Evolutionary conservation across 2,888 invertebrate genomes (phyloP), one percentile per base, ranked within the genome.

Genomic region (Cantharis lateralis): DNA sequence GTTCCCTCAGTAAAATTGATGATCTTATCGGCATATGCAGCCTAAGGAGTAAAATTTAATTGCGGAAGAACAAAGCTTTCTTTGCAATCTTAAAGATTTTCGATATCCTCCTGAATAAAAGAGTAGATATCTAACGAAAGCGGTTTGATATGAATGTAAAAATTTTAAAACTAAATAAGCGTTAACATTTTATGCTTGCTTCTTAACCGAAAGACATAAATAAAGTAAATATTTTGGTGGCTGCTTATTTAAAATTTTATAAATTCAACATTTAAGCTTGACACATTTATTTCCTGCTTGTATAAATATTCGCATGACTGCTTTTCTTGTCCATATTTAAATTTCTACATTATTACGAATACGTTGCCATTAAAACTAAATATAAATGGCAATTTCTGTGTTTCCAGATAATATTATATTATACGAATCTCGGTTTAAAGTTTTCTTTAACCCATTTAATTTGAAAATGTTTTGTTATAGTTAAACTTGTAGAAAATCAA

Each of bases 291-390:
- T 20, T 62, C 48, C 68, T 73, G 20, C 62, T 68, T 68, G 68
- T 11, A 16, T n/a, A 48, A 73, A 73, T 73, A 73, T 73, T 73
- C 62, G 68, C 68, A 68, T 18, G n/a, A 62, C 48, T 24, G 73
- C 68, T 73, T 72, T 73, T 68, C 62, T 68, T 26, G 68, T 7
- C 24, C 15, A 15, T 68, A 73, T 73, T 73, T 73, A 62, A 61
- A 68, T 73, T 73, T 73, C 28, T 13, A 24, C 62, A 32, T 32
- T 63, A 63, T 63, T 13, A 18, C 15, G 18, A 63, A 63, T 11
- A 13, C 16, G 63, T 10, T 64, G 16, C 16, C 20, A 10, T 16
- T 18, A n/a, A 64, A 64, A 64, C 64, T 64, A 16, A 20, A 16
- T 20, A 64, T 16, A 64, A 64, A 64, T 16, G 20, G 7, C 48